These are phyloP conservation scores for Mamestra brassicae DNA, from an alignment of 2,888 invertebrate genomes.

Conservation along the genomic window DNA sequence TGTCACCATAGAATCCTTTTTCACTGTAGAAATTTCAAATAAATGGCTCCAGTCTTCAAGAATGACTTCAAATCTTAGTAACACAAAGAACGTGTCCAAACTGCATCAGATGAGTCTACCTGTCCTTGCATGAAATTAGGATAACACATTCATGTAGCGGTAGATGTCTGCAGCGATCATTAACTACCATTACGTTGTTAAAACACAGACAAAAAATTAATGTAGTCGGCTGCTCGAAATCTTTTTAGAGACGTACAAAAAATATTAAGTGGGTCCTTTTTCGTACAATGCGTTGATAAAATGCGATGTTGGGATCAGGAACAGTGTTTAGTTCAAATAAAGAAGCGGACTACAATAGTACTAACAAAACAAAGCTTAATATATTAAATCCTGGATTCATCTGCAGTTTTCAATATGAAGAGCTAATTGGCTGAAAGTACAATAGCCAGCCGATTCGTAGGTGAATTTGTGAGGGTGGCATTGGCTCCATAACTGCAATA, in stretches of 20 bases:
- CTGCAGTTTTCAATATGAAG: slow-evolving; percentile 4
- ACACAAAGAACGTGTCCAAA: neutral
- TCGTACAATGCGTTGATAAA: neutral
- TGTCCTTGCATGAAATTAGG: slow-evolving; percentile 25
- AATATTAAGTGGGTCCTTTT: slow-evolving; percentile 4
- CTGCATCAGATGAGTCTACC: slow-evolving; percentile 18
- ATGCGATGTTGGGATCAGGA: neutral
- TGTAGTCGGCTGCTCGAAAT: slow-evolving; percentile 1
- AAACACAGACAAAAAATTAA: slow-evolving; percentile 33
- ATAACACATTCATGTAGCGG: slow-evolving; percentile 5
- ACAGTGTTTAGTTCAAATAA: slow-evolving; percentile 1
- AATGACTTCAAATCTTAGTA: neutral
- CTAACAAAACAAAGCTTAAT: neutral
- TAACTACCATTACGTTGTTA: slow-evolving; percentile 18
- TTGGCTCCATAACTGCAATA: slow-evolving; percentile 18
- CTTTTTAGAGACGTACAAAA: slow-evolving; percentile 21
- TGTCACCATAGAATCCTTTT: neutral
- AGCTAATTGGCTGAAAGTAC: slow-evolving; percentile 3
- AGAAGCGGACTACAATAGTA: neutral
- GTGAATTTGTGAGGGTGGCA: slow-evolving; percentile 2
- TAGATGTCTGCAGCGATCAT: slow-evolving; percentile 13
- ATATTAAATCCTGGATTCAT: neutral
- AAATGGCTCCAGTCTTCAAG: neutral
- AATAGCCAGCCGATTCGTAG: slow-evolving; percentile 8
- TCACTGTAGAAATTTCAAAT: neutral